Base-by-base conservation (phyloP, 1,140 invertebrate species). In the Caenorhabditis tropicalis region DNA sequence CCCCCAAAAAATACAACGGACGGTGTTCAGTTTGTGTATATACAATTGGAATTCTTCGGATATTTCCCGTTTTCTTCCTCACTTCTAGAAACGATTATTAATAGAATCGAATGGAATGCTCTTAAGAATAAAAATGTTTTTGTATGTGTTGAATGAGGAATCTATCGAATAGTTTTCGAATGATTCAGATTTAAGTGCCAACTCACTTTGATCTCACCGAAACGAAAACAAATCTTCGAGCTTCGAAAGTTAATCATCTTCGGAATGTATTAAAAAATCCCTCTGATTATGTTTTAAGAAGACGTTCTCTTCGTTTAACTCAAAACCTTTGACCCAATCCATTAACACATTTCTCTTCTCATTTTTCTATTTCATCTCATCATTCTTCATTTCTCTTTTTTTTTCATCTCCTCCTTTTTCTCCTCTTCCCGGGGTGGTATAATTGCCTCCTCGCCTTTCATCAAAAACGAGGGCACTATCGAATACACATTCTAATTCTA, bases 401-500 rank as follows among this genome's bases (percentile, higher is more conserved):
- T 74, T 36, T 74, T 43, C 65, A 74, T 74, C 36, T 31, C n/a
- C 10, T 29, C 36, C n/a, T n/a, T 33, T 39, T 65, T 65, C 21
- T 33, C 33, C n/a, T 10, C 58, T 19, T 51, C 53, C 53, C 53
- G 21, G 33, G 65, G 19, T 74, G 65, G 65, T 74, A 74, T 74
- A 74, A 74, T 74, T 74, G 65, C 65, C 65, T 74, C 65, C 36
- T 74, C 65, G 65, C 65, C 65, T 74, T 74, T 74, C 65, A 74
- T 74, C 65, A 74, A 74, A 74, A 74, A 74, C 29, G 65, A 74
- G 65, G 65, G 65, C 65, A 74, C 65, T 27, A 74, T 24, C 58
- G 58, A 24, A 65, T 36, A 65, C 15, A 74, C 65, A 74, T 74
- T 74, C 65, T 74, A 74, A 74, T 74, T 74, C 65, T 74, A 65